phyloP scores from a whole-genome alignment of 2,113 vertebrate species.

The Anseranas semipalmata region DNA sequence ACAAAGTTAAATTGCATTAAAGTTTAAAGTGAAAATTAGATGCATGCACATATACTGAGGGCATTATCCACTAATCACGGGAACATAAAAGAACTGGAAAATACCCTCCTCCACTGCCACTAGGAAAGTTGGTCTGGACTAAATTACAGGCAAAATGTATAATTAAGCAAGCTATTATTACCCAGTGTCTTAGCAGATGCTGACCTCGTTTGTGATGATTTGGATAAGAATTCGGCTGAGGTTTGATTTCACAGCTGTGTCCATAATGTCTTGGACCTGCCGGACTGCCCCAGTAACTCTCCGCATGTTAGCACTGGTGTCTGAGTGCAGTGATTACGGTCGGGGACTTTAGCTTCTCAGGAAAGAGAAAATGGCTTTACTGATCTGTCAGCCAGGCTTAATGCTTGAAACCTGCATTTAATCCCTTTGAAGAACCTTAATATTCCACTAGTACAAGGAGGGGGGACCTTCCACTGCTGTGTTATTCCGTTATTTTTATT shows the following conservation, averaged over 20 bases:
- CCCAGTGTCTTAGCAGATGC: constrained; percentile 24
- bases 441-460: background rate
- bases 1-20: constrained; percentile 46
- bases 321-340: background rate
- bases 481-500: constrained; percentile 28
- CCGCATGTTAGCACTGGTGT: background rate
- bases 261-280: background rate
- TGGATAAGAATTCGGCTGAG: background rate
- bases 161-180: constrained; percentile 60
- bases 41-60: background rate
- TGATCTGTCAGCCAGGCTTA: constrained; percentile 15
- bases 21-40: constrained; percentile 57
- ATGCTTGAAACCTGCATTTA: constrained; percentile 29
- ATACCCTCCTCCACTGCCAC: constrained; percentile 2
- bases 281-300: background rate
- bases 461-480: background rate
- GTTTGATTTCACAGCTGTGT: constrained; percentile 43
- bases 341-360: background rate
- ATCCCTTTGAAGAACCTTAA: constrained; percentile 44
- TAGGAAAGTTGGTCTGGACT: constrained; percentile 49
- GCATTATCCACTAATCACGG: constrained; percentile 39
- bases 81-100: constrained; percentile 60
- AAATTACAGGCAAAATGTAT: constrained; percentile 40
- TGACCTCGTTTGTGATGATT: background rate
- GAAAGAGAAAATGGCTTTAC: constrained; percentile 14